Evolutionary conservation across 1,140 invertebrate genomes (phyloP).

Genomic region (Teleopsis dalmanni): DNA sequence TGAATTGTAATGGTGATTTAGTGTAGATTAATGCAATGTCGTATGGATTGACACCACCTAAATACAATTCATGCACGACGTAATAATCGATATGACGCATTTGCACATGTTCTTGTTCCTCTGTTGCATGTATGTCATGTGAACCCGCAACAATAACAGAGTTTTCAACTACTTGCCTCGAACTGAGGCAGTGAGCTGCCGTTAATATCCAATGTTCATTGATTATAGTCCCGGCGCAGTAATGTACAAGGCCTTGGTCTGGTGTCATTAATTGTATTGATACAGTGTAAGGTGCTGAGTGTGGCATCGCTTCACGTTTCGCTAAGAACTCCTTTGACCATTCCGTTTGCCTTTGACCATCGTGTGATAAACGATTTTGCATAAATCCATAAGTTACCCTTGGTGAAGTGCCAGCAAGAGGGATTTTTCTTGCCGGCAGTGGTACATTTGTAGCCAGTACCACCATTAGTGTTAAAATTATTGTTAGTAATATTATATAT

Average conservation of each 20-base stretch:
- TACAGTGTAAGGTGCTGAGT: constrained; percentile 42
- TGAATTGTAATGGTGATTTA: constrained; percentile 36
- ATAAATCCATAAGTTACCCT: constrained; percentile 23
- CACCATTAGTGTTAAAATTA: constrained; percentile 22
- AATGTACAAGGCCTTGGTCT: constrained; percentile 33
- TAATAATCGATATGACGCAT: constrained; percentile 34
- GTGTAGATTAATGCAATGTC: constrained; percentile 50
- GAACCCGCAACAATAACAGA: constrained; percentile 38
- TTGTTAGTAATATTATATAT: constrained; percentile 7
- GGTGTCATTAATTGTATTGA: constrained; percentile 37
- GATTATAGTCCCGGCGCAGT: constrained; percentile 39
- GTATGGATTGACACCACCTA: constrained; percentile 45
- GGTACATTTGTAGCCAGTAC: constrained; percentile 22
- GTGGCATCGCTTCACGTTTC: constrained; percentile 33
- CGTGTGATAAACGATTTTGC: constrained; percentile 26
- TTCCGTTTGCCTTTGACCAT: constrained; percentile 21
- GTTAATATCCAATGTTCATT: constrained; percentile 41
- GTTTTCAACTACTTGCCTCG: constrained; percentile 25
- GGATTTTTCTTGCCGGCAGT: constrained; percentile 15
- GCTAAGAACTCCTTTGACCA: constrained; percentile 37
- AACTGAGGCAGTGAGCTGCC: constrained; percentile 37
- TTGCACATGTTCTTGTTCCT: constrained; percentile 26
- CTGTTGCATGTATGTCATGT: constrained; percentile 30
- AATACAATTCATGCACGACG: constrained; percentile 31
- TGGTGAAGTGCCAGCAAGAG: constrained; percentile 1